phyloP scores from a whole-genome alignment of 2,113 vertebrate species.

The Pteronura brasiliensis region DNA sequence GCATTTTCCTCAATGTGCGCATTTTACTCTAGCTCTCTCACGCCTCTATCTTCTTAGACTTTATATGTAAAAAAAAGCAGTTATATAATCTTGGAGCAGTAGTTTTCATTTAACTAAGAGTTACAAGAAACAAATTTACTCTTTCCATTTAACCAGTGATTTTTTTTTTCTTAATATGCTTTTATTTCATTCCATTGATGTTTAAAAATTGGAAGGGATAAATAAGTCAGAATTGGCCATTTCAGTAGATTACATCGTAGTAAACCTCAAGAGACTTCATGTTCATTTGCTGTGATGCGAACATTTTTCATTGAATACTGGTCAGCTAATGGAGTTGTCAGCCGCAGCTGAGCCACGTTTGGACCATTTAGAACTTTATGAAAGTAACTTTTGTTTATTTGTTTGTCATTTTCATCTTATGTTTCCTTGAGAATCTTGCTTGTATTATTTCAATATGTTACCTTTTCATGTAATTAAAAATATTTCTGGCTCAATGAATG shows the following conservation, averaged over 20 bases:
- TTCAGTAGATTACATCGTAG: neutral
- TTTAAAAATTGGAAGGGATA: neutral
- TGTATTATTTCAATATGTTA: neutral
- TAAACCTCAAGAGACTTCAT: neutral
- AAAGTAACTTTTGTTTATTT: neutral
- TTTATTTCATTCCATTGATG: neutral
- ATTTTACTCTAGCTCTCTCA: neutral
- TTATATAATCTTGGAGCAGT: neutral
- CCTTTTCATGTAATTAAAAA: neutral
- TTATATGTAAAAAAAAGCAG: constrained; percentile 4
- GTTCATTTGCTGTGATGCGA: neutral
- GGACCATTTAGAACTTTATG: neutral
- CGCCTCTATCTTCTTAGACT: neutral
- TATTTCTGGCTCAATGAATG: neutral
- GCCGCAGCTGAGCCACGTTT: neutral
- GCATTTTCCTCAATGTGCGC: neutral
- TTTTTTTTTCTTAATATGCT: neutral
- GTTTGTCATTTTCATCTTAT: neutral
- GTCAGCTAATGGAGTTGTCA: neutral
- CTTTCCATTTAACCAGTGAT: neutral
- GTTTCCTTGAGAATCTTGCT: neutral
- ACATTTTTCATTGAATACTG: neutral
- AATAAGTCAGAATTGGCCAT: neutral
- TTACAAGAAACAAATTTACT: neutral
- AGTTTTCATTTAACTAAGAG: neutral